Percentiles rank a stretch among this genome's conserved stretches.
Evolutionary conservation across 2,113 vertebrate species (phyloP).

Genomic region (Nestor notabilis): DNA sequence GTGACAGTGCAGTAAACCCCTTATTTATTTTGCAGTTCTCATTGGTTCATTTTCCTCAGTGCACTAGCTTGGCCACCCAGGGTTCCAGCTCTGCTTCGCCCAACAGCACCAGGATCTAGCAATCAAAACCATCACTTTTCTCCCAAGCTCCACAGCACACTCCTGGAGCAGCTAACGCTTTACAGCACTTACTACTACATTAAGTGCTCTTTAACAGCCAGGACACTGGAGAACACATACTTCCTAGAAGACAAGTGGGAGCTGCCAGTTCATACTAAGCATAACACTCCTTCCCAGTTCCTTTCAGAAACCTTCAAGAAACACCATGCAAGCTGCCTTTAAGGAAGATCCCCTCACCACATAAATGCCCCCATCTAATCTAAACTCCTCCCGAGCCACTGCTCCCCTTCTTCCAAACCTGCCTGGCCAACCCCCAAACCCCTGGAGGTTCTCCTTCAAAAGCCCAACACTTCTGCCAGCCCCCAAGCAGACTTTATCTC

Average conservation of each 20-base stretch:
- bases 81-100: background rate
- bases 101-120: background rate
- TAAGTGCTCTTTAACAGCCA: background rate
- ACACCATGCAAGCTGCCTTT: background rate
- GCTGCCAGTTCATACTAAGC: background rate
- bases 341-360: background rate
- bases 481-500: background rate
- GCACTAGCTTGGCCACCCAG: background rate
- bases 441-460: background rate
- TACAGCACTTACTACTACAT: background rate
- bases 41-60: background rate
- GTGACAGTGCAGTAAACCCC: background rate
- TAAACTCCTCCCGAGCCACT: background rate
- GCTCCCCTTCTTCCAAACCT: background rate
- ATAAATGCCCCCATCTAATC: background rate
- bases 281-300: background rate
- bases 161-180: background rate
- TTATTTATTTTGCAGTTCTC: background rate
- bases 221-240: background rate
- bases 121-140: background rate
- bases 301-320: background rate
- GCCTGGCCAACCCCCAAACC: accelerated
- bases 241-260: background rate
- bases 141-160: background rate
- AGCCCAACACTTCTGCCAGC: background rate